A percentile compares a stretch with the other conserved stretches of the same genome.
Evolutionary conservation across 2,888 invertebrate genomes (phyloP).

Genomic region (Rotaria macrura): DNA sequence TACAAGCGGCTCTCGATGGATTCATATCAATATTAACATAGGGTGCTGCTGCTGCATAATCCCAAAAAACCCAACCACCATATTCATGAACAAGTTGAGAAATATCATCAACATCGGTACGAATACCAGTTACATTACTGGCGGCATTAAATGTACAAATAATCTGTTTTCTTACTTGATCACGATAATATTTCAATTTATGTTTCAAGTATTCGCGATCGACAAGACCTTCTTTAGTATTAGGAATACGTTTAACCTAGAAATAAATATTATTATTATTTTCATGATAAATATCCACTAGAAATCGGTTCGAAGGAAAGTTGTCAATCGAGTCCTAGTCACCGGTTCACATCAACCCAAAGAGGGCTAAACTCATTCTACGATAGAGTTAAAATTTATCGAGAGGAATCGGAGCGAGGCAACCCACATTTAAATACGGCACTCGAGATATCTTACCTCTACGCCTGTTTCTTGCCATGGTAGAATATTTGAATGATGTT

Average conservation of each 20-base stretch:
- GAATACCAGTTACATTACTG: slow-evolving; percentile 41
- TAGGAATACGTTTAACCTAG: not conserved
- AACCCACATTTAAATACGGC: too few species aligned
- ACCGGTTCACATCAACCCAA: too few species aligned
- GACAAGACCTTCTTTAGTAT: slow-evolving; percentile 35
- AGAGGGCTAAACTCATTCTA: too few species aligned
- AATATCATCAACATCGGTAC: slow-evolving; percentile 37
- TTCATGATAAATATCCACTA: not conserved
- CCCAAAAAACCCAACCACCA: slow-evolving; percentile 38
- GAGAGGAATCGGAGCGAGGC: too few species aligned
- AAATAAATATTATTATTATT: not conserved
- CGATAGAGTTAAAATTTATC: too few species aligned
- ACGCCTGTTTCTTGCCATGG: slow-evolving; percentile 40
- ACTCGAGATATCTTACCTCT: slow-evolving; percentile 32
- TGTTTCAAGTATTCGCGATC: slow-evolving; percentile 36
- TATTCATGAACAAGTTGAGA: slow-evolving; percentile 38
- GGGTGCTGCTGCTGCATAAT: slow-evolving; percentile 39
- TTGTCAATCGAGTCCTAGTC: too few species aligned
- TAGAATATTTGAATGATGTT: slow-evolving; percentile 41
- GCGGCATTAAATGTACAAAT: slow-evolving; percentile 36
- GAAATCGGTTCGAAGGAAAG: not conserved
- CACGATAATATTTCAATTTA: slow-evolving; percentile 35
- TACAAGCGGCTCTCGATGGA: slow-evolving; percentile 50
- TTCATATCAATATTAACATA: slow-evolving; percentile 34
- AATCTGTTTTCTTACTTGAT: not conserved